A percentile compares a stretch with the other conserved stretches of the same genome.
Evolutionary conservation across 2,888 invertebrate species (phyloP).

Genomic region (Malacosoma neustria): DNA sequence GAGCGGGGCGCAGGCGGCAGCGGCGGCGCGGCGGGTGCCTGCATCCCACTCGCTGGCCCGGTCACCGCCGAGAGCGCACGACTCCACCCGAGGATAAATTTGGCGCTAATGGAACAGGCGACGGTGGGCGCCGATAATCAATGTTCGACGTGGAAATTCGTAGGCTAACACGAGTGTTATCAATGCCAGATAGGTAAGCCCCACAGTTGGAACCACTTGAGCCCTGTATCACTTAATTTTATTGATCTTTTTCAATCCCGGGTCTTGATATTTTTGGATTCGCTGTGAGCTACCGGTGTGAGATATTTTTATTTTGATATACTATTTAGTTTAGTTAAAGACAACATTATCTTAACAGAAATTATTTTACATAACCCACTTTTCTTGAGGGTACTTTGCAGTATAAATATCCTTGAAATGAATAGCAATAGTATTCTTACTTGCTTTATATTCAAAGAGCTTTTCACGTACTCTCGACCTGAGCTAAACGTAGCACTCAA

Average conservation of each 20-base stretch:
- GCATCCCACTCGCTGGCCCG: constrained; percentile 44
- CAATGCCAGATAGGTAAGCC: constrained; percentile 20
- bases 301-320: neutral
- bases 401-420: neutral
- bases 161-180: constrained; percentile 40
- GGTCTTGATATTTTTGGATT: neutral
- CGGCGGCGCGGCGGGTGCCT: constrained; percentile 28
- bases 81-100: constrained; percentile 67
- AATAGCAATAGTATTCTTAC: neutral
- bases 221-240: neutral
- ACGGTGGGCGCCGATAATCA: constrained; percentile 63
- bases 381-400: neutral
- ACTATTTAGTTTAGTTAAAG: neutral
- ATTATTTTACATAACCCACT: neutral
- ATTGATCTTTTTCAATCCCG: neutral
- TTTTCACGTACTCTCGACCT: neutral
- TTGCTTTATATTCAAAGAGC: neutral
- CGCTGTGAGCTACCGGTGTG: neutral
- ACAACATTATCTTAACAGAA: neutral
- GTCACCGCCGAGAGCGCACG: constrained; percentile 43
- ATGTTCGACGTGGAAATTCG: constrained; percentile 61
- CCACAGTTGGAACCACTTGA: neutral
- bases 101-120: constrained; percentile 66
- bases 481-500: neutral
- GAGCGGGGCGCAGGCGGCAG: constrained; percentile 22